Evolutionary conservation across 2,888 invertebrate species (phyloP).

Genomic region (Phorcus lineatus): DNA sequence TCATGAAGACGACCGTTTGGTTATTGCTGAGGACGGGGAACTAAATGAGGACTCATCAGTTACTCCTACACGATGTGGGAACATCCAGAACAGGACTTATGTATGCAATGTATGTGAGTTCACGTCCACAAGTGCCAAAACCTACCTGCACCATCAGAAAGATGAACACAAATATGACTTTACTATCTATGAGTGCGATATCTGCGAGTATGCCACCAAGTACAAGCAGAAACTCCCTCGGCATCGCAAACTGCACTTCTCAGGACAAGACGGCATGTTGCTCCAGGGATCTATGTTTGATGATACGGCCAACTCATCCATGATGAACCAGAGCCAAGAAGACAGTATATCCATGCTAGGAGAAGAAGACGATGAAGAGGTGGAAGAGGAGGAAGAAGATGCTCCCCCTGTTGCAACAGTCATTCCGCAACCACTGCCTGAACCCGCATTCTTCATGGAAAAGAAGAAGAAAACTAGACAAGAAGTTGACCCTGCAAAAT

Average conservation of each 20-base stretch:
- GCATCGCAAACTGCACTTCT: conserved; percentile 65
- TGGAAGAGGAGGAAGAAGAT: conserved; percentile 51
- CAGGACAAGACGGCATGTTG: conserved; percentile 49
- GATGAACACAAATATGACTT: conserved; percentile 62
- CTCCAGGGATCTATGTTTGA: conserved; percentile 26
- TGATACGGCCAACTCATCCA: background rate
- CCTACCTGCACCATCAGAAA: conserved; percentile 63
- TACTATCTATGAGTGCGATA: conserved; percentile 67
- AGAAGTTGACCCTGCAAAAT: conserved; percentile 71
- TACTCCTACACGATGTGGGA: conserved; percentile 54
- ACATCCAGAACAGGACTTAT: conserved; percentile 66
- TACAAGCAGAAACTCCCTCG: conserved; percentile 68
- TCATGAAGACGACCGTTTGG: conserved; percentile 59
- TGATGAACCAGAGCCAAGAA: conserved; percentile 18
- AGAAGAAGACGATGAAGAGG: conserved; percentile 49
- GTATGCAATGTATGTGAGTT: conserved; percentile 59
- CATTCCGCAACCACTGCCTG: conserved; percentile 12
- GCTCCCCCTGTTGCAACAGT: conserved; percentile 26
- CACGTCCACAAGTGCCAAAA: conserved; percentile 60
- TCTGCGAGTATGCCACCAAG: conserved; percentile 71
- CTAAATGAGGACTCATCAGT: conserved; percentile 13
- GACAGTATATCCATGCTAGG: conserved; percentile 42
- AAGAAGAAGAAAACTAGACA: conserved; percentile 68
- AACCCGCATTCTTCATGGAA: conserved; percentile 7
- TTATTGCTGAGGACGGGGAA: conserved; percentile 47